These are phyloP conservation scores for Petrolisthes manimaculis DNA, from an alignment of 2,888 invertebrate genomes.

Conservation along the genomic window DNA sequence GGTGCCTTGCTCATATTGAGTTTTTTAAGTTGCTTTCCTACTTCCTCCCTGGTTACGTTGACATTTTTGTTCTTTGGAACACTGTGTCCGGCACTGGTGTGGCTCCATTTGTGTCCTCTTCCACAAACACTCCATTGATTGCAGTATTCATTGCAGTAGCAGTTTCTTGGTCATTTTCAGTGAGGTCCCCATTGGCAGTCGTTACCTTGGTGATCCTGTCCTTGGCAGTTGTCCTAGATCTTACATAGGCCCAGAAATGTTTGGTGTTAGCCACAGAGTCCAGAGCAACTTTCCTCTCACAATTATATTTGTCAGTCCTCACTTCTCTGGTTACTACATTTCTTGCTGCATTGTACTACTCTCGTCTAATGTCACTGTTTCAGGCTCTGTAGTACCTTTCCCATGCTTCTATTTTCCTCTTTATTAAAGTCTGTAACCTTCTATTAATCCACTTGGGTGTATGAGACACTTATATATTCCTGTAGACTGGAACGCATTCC, in stretches of 20 bases:
- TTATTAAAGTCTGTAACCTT: not conserved
- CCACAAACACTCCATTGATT: conserved; percentile 12
- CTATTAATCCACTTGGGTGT: conserved; percentile 19
- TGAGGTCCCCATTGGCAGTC: not conserved
- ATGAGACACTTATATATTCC: not conserved
- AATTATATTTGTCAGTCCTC: conserved; percentile 1
- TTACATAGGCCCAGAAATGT: no score
- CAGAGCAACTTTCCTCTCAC: conserved; percentile 2
- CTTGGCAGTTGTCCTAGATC: no score
- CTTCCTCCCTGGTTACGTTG: no score
- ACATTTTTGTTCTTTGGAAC: no score
- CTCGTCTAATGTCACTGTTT: not conserved
- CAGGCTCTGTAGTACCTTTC: not conserved
- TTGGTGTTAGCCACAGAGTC: no score
- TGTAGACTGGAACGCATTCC: conserved; percentile 16
- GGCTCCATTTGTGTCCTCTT: not conserved
- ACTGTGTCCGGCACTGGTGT: no score
- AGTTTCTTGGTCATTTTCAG: not conserved
- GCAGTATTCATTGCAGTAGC: conserved; percentile 3
- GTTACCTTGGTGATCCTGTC: no score
- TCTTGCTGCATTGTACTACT: conserved; percentile 2
- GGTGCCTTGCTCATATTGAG: conserved; percentile 11
- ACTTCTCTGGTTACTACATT: conserved; percentile 16
- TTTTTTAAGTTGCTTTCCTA: no score
- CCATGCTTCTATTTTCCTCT: conserved; percentile 4